Evolutionary conservation across 2,113 vertebrate species (phyloP), one percentile per base, ranked within the genome.

Genomic region (Onychostoma macrolepis): DNA sequence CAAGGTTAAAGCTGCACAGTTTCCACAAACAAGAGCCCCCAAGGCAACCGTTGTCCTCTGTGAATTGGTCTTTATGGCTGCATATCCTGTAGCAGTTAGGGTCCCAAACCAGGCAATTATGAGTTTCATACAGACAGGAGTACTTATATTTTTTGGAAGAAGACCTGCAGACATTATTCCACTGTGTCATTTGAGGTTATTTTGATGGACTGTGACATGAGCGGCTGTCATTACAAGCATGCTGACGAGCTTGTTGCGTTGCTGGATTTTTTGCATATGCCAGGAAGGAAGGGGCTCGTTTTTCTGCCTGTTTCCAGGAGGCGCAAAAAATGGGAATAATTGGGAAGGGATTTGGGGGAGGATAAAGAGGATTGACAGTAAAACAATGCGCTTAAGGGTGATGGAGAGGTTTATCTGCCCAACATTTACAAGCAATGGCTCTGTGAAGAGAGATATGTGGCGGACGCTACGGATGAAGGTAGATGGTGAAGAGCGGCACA

Each of bases 91-190:
- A 24, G 19, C 56, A 58, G 48, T 10, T 33, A 17, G 36, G 71
- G 83, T 89, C 85, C 86, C 78, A 87, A 41, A 71, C 88, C 30
- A 6, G 71, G 78, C 83, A 87, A 85, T 89, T 89, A 87, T 33
- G 79, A 78, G 36, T 85, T 63, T 72, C 72, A 72, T 53, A 82
- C 26, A 74, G 71, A 61, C 77, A 82, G 43, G 74, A 84, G 53
- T 53, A 72, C 43, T 77, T 85, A 76, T 87, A 9, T 65, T 77
- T 88, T 83, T 30, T 61, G 26, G 28, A 36, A 28, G 43, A 84
- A 17, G 69, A 76, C 61, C 9, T 50, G 43, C 33, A 26, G 75
- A 76, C 53, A 58, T 87, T 83, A 21, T 19, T 67, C 24, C 50
- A 61, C 71, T 26, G 38, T 75, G 80, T 83, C 56, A 36, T 63